Conservation (phyloP, 1,140 invertebrate species). For the Leptinotarsa lineolata region DNA sequence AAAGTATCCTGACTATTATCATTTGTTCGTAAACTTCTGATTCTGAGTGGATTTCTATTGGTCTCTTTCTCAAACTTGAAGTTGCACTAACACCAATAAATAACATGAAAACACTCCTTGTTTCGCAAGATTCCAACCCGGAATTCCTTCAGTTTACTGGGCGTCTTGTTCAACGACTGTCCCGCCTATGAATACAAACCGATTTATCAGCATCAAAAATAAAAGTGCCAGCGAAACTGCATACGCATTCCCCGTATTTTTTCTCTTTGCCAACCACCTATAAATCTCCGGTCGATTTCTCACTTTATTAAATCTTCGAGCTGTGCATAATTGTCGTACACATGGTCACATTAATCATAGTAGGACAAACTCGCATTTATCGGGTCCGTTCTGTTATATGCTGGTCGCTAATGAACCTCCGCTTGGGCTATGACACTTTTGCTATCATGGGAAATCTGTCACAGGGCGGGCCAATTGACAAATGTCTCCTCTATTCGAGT, state of each 20-base stretch:
- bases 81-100: too few relatives aligned
- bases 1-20: too few relatives aligned
- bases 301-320: constrained; percentile 53
- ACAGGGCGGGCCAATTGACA: too few relatives aligned
- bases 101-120: too few relatives aligned
- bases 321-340: constrained; percentile 52
- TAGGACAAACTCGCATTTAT: constrained; percentile 43
- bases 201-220: constrained; percentile 27
- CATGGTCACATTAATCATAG: constrained; percentile 50
- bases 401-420: constrained; percentile 41
- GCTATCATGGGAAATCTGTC: too few relatives aligned
- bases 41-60: too few relatives aligned
- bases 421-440: neutral
- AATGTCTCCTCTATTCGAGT: too few relatives aligned
- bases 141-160: neutral
- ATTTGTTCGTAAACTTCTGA: too few relatives aligned
- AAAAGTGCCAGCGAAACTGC: constrained; percentile 30
- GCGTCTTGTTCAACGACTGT: neutral
- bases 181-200: constrained; percentile 32
- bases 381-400: constrained; percentile 37
- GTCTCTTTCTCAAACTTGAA: too few relatives aligned
- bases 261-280: constrained; percentile 32
- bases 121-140: too few relatives aligned
- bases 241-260: constrained; percentile 30
- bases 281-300: constrained; percentile 51